These are phyloP conservation scores for Drosophila trichaetosa DNA, from an alignment of 2,888 invertebrate genomes.

Conservation along the genomic window DNA sequence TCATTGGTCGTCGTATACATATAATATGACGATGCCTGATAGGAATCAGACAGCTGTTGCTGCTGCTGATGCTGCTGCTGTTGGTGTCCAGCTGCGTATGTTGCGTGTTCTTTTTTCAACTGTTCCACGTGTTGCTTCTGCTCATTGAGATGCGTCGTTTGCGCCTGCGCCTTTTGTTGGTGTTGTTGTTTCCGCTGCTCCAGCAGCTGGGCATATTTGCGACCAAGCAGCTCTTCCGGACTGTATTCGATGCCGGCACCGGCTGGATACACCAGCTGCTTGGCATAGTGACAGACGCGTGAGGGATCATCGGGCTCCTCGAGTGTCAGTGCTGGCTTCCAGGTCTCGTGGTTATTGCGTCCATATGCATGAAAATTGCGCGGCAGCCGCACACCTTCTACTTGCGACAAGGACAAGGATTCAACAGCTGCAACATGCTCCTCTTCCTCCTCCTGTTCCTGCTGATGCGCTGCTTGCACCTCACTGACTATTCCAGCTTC, in stretches of 20 bases:
- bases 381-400: constrained; percentile 81
- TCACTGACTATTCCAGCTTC: constrained; percentile 15
- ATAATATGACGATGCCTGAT: constrained; percentile 60
- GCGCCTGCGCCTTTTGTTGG: constrained; percentile 36
- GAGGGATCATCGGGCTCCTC: constrained; percentile 84
- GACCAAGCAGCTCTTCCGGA: constrained; percentile 83
- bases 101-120: constrained; percentile 11
- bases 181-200: constrained; percentile 32
- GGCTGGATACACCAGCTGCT: constrained; percentile 82
- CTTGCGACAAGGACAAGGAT: constrained; percentile 19
- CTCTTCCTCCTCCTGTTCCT: constrained; percentile 16
- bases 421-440: constrained; percentile 26
- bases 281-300: constrained; percentile 83
- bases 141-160: constrained; percentile 18
- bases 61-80: constrained; percentile 43
- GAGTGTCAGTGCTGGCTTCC: constrained; percentile 84
- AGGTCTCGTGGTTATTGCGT: constrained; percentile 84
- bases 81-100: constrained; percentile 23
- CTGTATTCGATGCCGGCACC: constrained; percentile 83
- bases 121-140: constrained; percentile 19
- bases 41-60: constrained; percentile 51
- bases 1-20: constrained; percentile 45
- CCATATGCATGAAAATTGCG: constrained; percentile 82
- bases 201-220: constrained; percentile 70
- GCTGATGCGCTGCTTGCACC: constrained; percentile 18